Evolutionary conservation across 2,888 invertebrate species (phyloP).

Genomic region (Volucella inflata): DNA sequence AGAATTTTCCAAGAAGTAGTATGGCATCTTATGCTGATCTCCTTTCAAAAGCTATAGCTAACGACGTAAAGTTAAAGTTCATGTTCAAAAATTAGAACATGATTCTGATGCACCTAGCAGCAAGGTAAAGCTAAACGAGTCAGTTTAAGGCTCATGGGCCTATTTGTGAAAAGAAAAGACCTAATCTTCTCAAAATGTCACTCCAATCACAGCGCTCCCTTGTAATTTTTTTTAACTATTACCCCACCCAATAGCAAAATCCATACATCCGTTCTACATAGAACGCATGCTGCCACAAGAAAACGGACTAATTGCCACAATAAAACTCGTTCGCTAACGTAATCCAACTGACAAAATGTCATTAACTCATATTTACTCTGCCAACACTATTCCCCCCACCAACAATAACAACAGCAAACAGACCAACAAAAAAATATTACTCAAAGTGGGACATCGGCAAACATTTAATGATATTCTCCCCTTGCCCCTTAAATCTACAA

Average conservation of each 20-base stretch:
- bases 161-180: no score
- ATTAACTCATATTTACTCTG: constrained; percentile 45
- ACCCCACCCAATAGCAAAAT: constrained; percentile 19
- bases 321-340: constrained; percentile 43
- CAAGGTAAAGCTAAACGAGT: no score
- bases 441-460: constrained; percentile 19
- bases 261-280: constrained; percentile 38
- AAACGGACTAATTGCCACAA: constrained; percentile 20
- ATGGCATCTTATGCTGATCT: no score
- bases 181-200: no score
- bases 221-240: neutral
- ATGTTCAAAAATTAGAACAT: no score
- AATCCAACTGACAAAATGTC: constrained; percentile 43
- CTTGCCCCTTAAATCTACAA: neutral
- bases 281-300: constrained; percentile 16
- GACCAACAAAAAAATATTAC: neutral
- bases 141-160: no score
- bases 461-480: constrained; percentile 5
- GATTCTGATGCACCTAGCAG: no score
- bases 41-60: no score
- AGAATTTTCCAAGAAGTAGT: no score
- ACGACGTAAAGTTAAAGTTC: no score
- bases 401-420: neutral
- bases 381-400: neutral
- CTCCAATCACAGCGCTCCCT: no score